Evolutionary conservation across 2,113 vertebrate genomes (phyloP), one percentile per base, ranked within the genome.

Genomic region (Arenaria interpres): DNA sequence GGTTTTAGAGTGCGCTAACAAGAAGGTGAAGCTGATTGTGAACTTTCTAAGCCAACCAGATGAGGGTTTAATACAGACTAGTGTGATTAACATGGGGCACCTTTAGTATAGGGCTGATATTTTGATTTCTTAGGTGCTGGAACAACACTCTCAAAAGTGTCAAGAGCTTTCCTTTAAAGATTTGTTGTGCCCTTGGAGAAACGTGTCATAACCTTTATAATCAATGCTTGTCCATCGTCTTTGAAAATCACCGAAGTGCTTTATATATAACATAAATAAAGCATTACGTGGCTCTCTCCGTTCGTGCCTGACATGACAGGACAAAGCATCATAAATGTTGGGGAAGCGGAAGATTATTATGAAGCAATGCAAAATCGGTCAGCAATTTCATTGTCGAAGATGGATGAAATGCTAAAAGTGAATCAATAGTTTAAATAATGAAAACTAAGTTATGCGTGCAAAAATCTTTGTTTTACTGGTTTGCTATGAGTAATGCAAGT

Each of bases 391-490:
- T 64, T 79, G 8, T 56, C 35, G 12, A 64, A 48, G 80, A 85
- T 68, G 43, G 57, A 94, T 91, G 77, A 79, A 85, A 82, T 64
- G 24, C 22, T 83, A 50, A 85, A 84, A 80, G 24, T 32, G 35
- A 79, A 88, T 84, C 59, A 84, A 94, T 92, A 72, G 43, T 81
- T 89, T 81, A 67, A 92, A 88, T 76, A 89, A 89, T 69, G 59
- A 91, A 94, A 92, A 78, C 9, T 86, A 84, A 95, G 75, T 64
- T 51, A 68, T 48, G 17, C 82, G 5, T n/a, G 89, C 73, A 45
- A 87, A 91, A 82, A 56, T 63, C 15, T 76, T 89, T 67, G 14
- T 68, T 94, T 91, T 71, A 30, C 27, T 83, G 54, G 4, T 80
- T 76, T 90, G 4, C 19, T 12, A 1, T 77, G 41, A 88, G 25